Evolutionary conservation across 2,888 invertebrate species (phyloP), one percentile per base, ranked within the genome.

Genomic region (Xanthorhoe spadicearia): DNA sequence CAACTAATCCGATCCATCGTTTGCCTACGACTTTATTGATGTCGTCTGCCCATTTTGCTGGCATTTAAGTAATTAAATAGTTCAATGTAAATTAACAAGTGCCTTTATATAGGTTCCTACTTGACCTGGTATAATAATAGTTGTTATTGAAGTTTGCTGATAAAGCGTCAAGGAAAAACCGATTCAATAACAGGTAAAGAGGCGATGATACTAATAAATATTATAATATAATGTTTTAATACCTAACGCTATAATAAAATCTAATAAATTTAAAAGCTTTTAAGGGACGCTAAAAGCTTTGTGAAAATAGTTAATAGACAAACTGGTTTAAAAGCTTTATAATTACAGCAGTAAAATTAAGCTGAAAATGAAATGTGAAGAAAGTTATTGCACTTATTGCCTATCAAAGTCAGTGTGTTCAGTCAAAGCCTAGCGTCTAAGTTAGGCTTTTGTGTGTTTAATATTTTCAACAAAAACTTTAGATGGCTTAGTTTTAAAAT

Each of bases 141-240:
- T 19, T 60, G 18, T 48, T 53, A 53, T 58, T 53, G 48, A 58
- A 48, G 54, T 54, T 58, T 58, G 58, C 58, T 62, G 61, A 66
- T 62, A 62, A 66, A 61, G 48, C 53, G 38, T 38, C 61, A 66
- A 59, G 58, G 58, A 62, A 62, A 66, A 0, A 18, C 48, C 61
- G 56, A n/a, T 32, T 43, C 49, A 61, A 48, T 43, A 58, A 53
- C 53, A 56, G 53, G 49, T 49, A 61, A 61, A 50, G 23, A 35
- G 48, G 49, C 23, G 35, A 48, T 66, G 53, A 38, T 66, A 28
- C 13, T 61, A 49, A 38, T 43, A 15, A 49, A 49, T 43, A 15
- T 49, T 63, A 50, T 23, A 51, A 28, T n/a, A 17, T 63, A 62
- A n/a, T n/a, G n/a, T n/a, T 52, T 56, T 52, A 28, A 46, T 46